Conservation (phyloP, 2,797 vertebrate genomes). For the Chaunax sp. region DNA sequence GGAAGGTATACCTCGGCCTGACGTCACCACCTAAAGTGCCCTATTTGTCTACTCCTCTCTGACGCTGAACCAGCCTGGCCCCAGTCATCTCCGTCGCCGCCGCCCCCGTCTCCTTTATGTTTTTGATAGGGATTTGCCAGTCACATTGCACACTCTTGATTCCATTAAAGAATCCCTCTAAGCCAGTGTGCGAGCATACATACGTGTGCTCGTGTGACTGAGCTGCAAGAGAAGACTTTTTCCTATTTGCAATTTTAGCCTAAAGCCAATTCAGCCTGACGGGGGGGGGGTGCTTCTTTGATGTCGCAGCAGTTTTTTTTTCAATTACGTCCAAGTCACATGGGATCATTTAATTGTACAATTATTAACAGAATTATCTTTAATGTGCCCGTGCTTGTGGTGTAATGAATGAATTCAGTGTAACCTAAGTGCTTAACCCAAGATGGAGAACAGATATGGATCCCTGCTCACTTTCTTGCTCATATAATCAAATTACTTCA, state of each 20-base stretch:
- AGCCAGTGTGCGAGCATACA: conserved; percentile 19
- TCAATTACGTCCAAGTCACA: conserved; percentile 70
- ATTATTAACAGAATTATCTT: conserved; percentile 80
- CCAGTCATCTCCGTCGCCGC: not conserved
- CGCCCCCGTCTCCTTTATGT: not conserved
- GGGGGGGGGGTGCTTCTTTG: conserved; percentile 48
- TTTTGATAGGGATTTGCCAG: conserved; percentile 24
- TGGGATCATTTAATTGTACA: conserved; percentile 75
- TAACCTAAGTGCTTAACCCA: conserved; percentile 72
- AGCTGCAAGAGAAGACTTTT: conserved; percentile 21
- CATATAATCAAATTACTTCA: conserved; percentile 80
- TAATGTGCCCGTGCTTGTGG: conserved; percentile 67
- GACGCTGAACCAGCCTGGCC: conserved; percentile 16
- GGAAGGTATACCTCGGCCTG: conserved; percentile 54
- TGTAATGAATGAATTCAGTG: conserved; percentile 75
- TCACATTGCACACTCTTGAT: conserved; percentile 38
- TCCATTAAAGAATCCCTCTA: conserved; percentile 33
- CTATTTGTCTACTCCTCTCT: conserved; percentile 39
- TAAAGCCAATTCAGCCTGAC: conserved; percentile 36
- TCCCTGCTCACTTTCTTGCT: conserved; percentile 61
- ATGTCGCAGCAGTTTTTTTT: conserved; percentile 64
- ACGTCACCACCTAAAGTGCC: conserved; percentile 50
- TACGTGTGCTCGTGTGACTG: conserved; percentile 8
- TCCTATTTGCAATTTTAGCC: conserved; percentile 53
- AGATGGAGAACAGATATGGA: conserved; percentile 71